These are phyloP conservation scores for Lophius piscatorius DNA, from an alignment of 2,113 vertebrate species.

Conservation along the genomic window DNA sequence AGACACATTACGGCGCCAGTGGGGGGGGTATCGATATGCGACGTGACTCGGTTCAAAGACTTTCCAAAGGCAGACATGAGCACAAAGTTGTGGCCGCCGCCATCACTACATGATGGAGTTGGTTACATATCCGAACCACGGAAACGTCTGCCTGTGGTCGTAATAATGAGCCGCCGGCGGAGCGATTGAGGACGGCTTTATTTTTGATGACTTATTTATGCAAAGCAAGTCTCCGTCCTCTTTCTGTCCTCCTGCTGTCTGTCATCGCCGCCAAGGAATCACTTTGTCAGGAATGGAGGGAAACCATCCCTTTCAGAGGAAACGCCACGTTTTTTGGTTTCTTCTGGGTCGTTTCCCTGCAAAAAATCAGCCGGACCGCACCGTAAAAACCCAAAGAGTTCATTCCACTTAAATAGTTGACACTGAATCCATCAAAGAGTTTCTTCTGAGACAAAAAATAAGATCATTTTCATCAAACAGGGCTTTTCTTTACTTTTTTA, in stretches of 20 bases:
- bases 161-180: constrained; percentile 33
- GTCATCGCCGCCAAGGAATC: too few relatives aligned
- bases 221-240: constrained; percentile 5
- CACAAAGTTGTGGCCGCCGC: not conserved
- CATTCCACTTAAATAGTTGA: too few relatives aligned
- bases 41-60: constrained; percentile 34
- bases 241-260: constrained; percentile 3
- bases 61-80: constrained; percentile 32
- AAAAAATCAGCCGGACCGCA: too few relatives aligned
- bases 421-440: too few relatives aligned
- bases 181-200: constrained; percentile 18
- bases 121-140: constrained; percentile 3
- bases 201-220: constrained; percentile 31
- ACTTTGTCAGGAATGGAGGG: too few relatives aligned
- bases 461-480: too few relatives aligned
- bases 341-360: too few relatives aligned
- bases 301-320: too few relatives aligned
- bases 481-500: too few relatives aligned
- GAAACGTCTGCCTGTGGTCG: constrained; percentile 5
- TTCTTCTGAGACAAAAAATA: too few relatives aligned
- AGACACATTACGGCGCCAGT: constrained; percentile 5
- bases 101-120: constrained; percentile 6
- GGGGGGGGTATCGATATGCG: constrained; percentile 20
- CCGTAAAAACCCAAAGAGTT: too few relatives aligned
- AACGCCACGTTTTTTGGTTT: too few relatives aligned